Evolutionary conservation across 2,113 vertebrate genomes (phyloP), one percentile per base, ranked within the genome.

Genomic region (Gymnogyps californianus): DNA sequence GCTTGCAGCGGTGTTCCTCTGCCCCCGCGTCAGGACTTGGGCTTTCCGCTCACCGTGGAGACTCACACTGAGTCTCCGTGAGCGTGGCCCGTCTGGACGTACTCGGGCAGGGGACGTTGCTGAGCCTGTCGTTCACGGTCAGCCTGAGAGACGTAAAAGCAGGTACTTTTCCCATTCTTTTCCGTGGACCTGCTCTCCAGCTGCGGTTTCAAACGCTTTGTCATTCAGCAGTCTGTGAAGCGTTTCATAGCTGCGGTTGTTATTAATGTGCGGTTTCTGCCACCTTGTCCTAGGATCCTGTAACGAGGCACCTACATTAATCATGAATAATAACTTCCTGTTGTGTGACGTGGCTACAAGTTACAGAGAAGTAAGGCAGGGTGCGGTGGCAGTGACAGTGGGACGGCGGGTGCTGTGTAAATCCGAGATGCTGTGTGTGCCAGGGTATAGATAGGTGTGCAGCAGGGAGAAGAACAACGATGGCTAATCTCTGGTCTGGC

Each of bases 401-500:
- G 59, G 40, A 20, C 1, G 8, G 40, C 1, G 31, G 29, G 1
- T 9, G n/a, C 46, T 6, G 25, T 5, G 31, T 9, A 10, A 70
- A 5, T 13, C 49, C 17, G 0, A 3, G 32, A 2, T 3, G n/a
- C 40, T 6, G 17, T 2, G 34, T 1, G 44, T 46, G 40, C 54
- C 25, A 5, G 57, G 4, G 38, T 3, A 0, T 4, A 1, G 36
- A 4, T 4, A 1, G 11, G 12, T 9, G 52, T 3, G 65, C 64
- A 5, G n/a, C 3, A 1, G n/a, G 26, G 20, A 25, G 36, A 22
- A 9, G 15, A 4, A 2, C 38, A 0, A 0, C 0, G 1, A 2
- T 3, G 46, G 25, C 65, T 4, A 7, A 5, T 24, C 38, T 47
- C 44, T 46, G 59, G 1, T 20, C 6, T 8, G 75, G 46, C 16